These are phyloP conservation scores for Hucho hucho DNA, from an alignment of 2,113 vertebrate genomes.

Conservation along the genomic window DNA sequence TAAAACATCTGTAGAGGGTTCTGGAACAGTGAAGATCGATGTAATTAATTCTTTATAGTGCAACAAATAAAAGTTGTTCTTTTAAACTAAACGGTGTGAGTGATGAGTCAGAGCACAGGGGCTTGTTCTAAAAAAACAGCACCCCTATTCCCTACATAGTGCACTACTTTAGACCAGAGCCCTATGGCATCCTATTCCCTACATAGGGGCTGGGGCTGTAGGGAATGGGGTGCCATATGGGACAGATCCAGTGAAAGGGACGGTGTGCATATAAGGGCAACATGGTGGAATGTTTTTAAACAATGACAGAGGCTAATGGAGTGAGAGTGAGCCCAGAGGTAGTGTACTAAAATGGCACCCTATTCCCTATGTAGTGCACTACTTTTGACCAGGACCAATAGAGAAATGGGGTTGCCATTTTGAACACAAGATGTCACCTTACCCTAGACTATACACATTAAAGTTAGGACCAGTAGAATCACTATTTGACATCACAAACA, in stretches of 20 bases:
- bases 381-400: too few relatives aligned
- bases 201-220: too few relatives aligned
- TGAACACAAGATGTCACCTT: too few relatives aligned
- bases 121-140: too few relatives aligned
- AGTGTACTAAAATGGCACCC: neutral
- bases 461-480: too few relatives aligned
- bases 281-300: neutral
- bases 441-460: neutral
- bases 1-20: neutral
- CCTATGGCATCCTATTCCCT: too few relatives aligned
- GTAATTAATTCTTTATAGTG: neutral
- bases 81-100: neutral
- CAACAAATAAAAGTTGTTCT: neutral
- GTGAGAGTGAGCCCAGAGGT: neutral
- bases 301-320: neutral
- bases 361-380: neutral
- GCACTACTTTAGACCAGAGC: too few relatives aligned
- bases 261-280: constrained; percentile 40
- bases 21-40: neutral
- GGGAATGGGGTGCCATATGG: too few relatives aligned
- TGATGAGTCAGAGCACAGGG: neutral
- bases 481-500: too few relatives aligned
- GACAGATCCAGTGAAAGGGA: too few relatives aligned
- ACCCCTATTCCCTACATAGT: too few relatives aligned
- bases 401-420: too few relatives aligned